These are phyloP conservation scores for Euclidia mi DNA, from an alignment of 2,888 invertebrate genomes.

Conservation along the genomic window DNA sequence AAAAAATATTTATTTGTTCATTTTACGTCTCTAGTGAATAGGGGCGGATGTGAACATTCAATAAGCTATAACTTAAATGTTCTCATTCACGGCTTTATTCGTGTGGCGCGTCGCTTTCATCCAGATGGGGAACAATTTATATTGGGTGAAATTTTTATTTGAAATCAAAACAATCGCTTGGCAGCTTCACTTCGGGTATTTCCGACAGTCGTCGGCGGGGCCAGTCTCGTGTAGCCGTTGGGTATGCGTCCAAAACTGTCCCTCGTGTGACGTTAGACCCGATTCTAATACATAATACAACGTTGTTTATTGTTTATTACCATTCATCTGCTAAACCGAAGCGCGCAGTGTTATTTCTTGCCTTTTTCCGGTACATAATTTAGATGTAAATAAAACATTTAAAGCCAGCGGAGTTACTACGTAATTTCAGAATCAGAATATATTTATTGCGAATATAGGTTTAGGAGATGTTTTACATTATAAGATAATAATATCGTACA, in stretches of 20 bases:
- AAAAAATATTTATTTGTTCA: slow-evolving; percentile 25
- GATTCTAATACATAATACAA: slow-evolving; percentile 1
- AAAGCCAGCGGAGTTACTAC: slow-evolving; percentile 18
- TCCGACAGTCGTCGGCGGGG: slow-evolving; percentile 1
- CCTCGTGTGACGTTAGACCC: slow-evolving; percentile 6
- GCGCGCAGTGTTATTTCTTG: neutral
- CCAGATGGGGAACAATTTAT: slow-evolving; percentile 21
- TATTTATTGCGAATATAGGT: too few relatives aligned
- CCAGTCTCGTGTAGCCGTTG: neutral
- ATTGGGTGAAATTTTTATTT: slow-evolving; percentile 31
- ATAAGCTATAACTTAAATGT: slow-evolving; percentile 23
- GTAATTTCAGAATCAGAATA: too few relatives aligned
- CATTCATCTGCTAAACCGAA: neutral
- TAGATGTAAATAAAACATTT: slow-evolving; percentile 12
- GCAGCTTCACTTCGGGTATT: neutral
- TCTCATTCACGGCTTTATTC: slow-evolving; percentile 17
- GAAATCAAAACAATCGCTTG: slow-evolving; percentile 21
- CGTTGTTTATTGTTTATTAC: slow-evolving; percentile 12
- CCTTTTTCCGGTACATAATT: slow-evolving; percentile 3
- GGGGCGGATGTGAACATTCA: slow-evolving; percentile 16
- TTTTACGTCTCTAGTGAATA: slow-evolving; percentile 10
- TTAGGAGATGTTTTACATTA: too few relatives aligned
- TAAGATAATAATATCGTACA: too few relatives aligned
- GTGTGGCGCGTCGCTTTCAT: slow-evolving; percentile 6
- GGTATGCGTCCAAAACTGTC: neutral